These are phyloP conservation scores for Micronisus gabar DNA, from an alignment of 2,113 vertebrate species.

Conservation along the genomic window DNA sequence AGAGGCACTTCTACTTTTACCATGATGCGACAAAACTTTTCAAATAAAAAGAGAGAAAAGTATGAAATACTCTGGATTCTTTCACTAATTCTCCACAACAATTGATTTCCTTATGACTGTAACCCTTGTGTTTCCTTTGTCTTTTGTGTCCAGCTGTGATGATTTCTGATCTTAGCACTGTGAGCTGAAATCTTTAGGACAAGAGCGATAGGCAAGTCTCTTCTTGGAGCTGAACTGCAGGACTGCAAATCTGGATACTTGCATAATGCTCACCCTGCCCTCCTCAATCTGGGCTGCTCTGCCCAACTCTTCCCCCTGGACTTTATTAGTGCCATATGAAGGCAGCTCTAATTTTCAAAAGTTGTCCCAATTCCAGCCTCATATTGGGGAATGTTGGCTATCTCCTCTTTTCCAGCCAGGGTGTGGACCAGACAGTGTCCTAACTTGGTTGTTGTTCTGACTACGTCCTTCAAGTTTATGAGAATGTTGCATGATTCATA, in stretches of 20 bases:
- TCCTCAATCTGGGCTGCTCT: neutral
- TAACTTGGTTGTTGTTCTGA: neutral
- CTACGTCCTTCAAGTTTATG: neutral
- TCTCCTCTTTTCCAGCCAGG: neutral
- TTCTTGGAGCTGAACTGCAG: neutral
- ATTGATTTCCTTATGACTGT: neutral
- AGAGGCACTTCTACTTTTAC: neutral
- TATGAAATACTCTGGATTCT: neutral
- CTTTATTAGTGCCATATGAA: neutral
- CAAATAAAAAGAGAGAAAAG: neutral
- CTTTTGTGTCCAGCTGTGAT: neutral
- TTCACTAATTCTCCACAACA: constrained; percentile 19
- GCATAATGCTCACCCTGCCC: neutral
- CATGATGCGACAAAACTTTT: neutral
- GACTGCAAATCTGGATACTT: neutral
- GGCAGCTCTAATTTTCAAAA: neutral
- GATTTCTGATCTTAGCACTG: neutral
- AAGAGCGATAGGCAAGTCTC: neutral
- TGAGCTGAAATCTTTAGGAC: neutral
- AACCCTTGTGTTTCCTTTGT: neutral
- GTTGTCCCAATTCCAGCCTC: neutral
- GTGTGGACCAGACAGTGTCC: neutral
- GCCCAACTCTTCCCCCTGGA: neutral
- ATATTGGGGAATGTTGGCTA: neutral
- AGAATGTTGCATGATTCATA: neutral